These are phyloP conservation scores for Synanceia verrucosa DNA, from an alignment of 2,797 vertebrate species.

Conservation along the genomic window DNA sequence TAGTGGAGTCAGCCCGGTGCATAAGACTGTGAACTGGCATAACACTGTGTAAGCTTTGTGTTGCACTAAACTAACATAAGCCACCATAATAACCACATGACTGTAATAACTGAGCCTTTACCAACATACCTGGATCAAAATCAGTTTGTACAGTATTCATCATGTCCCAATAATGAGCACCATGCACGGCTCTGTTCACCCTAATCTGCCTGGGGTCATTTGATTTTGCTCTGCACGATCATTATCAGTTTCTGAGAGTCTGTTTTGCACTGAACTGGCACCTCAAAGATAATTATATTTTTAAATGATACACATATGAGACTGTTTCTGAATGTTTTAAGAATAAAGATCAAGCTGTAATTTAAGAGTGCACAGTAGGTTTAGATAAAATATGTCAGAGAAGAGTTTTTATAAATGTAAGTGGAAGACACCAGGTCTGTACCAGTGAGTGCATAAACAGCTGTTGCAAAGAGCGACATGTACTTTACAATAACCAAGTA, in stretches of 20 bases:
- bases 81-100: neutral
- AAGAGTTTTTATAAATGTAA: neutral
- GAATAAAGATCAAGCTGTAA: neutral
- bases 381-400: neutral
- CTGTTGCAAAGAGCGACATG: neutral
- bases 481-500: neutral
- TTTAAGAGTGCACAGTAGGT: neutral
- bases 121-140: neutral
- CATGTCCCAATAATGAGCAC: slow-evolving; percentile 21
- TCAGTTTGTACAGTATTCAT: neutral
- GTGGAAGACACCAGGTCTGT: neutral
- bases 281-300: neutral
- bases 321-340: neutral
- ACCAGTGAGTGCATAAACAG: neutral
- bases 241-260: neutral
- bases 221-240: neutral
- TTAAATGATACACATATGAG: neutral
- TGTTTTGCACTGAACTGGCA: neutral
- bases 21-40: no score
- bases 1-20: no score
- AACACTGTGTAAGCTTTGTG: no score
- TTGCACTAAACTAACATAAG: neutral
- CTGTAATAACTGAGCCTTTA: no score
- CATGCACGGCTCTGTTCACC: slow-evolving; percentile 10
- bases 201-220: neutral